A percentile compares a stretch with the other conserved stretches of the same genome.
These are phyloP conservation scores for Onychomys leucogaster DNA, from an alignment of 2,797 vertebrate species.

Conservation along the genomic window DNA sequence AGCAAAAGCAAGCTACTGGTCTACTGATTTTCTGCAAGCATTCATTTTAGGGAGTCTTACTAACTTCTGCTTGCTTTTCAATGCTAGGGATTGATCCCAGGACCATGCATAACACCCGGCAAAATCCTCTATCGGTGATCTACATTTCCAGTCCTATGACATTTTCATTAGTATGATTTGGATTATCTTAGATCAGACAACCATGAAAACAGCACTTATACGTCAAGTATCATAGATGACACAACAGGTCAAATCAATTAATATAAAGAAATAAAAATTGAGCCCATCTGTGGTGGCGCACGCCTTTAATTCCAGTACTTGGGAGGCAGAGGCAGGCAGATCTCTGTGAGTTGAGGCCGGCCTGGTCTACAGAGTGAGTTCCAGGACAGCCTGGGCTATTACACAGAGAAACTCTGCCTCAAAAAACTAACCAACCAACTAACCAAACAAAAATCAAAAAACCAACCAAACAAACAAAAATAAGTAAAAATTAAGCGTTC, in stretches of 20 bases:
- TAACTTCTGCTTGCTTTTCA: neutral
- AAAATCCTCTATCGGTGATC: neutral
- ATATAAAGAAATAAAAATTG: neutral
- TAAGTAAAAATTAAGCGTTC: neutral
- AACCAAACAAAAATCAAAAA: neutral
- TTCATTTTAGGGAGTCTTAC: neutral
- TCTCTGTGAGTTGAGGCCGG: neutral
- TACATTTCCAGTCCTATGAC: neutral
- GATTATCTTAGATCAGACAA: conserved; percentile 2
- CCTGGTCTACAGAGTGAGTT: neutral
- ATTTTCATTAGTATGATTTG: conserved; percentile 29
- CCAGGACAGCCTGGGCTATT: neutral
- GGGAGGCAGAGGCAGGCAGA: neutral
- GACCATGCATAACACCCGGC: neutral
- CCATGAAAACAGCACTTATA: neutral
- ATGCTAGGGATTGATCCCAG: neutral
- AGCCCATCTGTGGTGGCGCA: neutral
- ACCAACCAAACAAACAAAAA: neutral
- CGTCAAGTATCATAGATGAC: neutral
- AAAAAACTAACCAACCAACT: neutral
- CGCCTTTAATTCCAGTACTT: neutral
- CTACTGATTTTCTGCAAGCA: neutral
- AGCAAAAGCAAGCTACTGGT: neutral
- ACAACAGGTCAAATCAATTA: neutral
- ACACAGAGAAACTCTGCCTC: neutral